Percentiles rank a stretch among this genome's conserved stretches.
These are phyloP conservation scores for Polyommatus icarus DNA, from an alignment of 2,888 invertebrate genomes.

Conservation along the genomic window DNA sequence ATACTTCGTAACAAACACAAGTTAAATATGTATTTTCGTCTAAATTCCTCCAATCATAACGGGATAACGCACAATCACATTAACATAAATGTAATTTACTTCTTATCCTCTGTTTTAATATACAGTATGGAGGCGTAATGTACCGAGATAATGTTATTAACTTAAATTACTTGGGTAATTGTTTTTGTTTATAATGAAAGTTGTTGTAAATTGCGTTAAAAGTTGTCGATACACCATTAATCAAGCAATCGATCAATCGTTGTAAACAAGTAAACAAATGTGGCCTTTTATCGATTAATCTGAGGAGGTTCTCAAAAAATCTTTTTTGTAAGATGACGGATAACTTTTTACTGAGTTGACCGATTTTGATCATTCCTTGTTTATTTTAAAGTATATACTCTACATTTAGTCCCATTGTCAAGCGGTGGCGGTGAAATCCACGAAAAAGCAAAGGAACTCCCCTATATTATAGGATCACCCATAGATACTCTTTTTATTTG, in stretches of 20 bases:
- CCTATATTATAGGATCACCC: too few relatives aligned
- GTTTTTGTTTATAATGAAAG: constrained; percentile 7
- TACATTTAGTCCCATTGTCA: too few relatives aligned
- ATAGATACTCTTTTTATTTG: too few relatives aligned
- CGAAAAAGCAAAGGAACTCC: too few relatives aligned
- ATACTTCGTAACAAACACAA: too few relatives aligned
- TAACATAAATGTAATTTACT: background rate
- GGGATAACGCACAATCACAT: background rate
- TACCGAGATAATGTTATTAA: background rate
- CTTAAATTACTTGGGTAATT: constrained; percentile 10
- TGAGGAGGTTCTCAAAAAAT: too few relatives aligned
- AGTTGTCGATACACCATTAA: constrained; percentile 3
- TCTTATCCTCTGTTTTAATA: background rate
- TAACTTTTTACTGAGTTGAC: too few relatives aligned
- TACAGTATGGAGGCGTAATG: background rate
- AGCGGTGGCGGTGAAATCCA: too few relatives aligned
- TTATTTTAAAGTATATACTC: too few relatives aligned
- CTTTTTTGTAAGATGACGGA: too few relatives aligned
- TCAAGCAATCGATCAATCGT: background rate
- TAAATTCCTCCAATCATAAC: constrained; percentile 6
- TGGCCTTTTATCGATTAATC: background rate
- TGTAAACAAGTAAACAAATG: background rate
- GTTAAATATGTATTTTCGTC: background rate
- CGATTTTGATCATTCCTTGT: too few relatives aligned
- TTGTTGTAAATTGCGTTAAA: constrained; percentile 10